Base-by-base conservation (phyloP, 1,140 invertebrate species). In the Drosophila eugracilis region DNA sequence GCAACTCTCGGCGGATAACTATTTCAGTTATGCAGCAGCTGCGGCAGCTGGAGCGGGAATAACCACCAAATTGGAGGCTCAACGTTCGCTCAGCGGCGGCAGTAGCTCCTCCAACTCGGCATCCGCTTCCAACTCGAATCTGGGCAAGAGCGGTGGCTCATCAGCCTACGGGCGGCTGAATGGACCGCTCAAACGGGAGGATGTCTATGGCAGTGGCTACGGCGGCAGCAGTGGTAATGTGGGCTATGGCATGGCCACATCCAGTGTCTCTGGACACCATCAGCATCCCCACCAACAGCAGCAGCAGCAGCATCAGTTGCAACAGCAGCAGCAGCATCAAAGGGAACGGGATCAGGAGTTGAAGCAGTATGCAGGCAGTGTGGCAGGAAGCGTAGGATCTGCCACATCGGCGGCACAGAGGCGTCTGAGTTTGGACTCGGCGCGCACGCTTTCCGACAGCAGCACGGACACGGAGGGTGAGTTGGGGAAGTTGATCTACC, bases 351-450 rank as follows among this genome's bases (percentile, higher is more conserved):
- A 69, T 17, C 54, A 54, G 71, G 73, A 53, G 21, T 55, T 52
- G 37, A 90, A 77, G 17, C 78, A 89, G 66, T 77, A 79, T 21
- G 77, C 66, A 0, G 72, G 78, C 26, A 80, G 65, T 48, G 55
- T 48, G 21, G 39, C 60, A 5, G 75, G 78, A n/a, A 58, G 66
- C 28, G 52, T 45, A n/a, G 70, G 72, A 2, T 57, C 70, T 45
- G 28, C 41, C 86, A 92, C 72, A 12, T 58, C 65, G 32, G 75
- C 52, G 71, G 75, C 58, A 44, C 93, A 95, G 74, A 90, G 95
- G 47, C 92, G 95, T 15, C 91, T 95, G 26, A 95, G 95, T 19
- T 78, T 96, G n/a, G 95, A 96, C 76, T 95, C 95, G 1, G 95
- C 94, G 6, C 90, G 94, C 21, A 95, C 95, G 42, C 89, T 95